Percentiles rank a stretch among this genome's conserved stretches.
Conservation (phyloP, 2,888 invertebrate genomes). For the Gryllus longicercus region DNA sequence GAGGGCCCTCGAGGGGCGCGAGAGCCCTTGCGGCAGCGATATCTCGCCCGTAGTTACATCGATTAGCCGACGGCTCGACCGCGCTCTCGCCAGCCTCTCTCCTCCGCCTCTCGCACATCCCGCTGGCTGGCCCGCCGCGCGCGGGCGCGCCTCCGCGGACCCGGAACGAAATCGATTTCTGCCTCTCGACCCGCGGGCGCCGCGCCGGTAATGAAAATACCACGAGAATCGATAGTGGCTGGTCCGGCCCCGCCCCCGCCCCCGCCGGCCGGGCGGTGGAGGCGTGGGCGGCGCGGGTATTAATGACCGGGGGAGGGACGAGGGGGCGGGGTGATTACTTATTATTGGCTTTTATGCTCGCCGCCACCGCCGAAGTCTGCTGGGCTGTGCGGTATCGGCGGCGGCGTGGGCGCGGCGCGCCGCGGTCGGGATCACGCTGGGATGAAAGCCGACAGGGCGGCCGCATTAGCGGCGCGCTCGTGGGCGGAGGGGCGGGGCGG, state of each 20-base stretch:
- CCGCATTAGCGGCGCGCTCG: background rate
- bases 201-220: background rate
- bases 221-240: background rate
- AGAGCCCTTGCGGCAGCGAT: constrained; percentile 17
- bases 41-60: constrained; percentile 17
- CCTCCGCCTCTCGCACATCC: background rate
- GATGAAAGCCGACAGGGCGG: background rate
- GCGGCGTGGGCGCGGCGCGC: background rate
- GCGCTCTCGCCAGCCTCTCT: background rate
- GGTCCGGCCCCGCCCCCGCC: background rate
- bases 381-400: background rate
- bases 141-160: background rate
- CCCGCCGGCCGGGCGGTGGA: background rate
- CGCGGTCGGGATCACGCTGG: background rate
- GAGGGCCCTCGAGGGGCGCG: constrained; percentile 3
- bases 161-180: constrained; percentile 1
- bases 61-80: constrained; percentile 7
- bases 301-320: background rate
- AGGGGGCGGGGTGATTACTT: constrained; percentile 1
- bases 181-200: background rate
- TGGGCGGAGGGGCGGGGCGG: background rate
- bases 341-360: background rate
- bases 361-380: background rate
- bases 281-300: background rate
- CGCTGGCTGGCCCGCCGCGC: background rate